Percentiles rank a stretch among this genome's conserved stretches.
Conservation (phyloP, 2,888 invertebrate species). For the Athetis lepigone region DNA sequence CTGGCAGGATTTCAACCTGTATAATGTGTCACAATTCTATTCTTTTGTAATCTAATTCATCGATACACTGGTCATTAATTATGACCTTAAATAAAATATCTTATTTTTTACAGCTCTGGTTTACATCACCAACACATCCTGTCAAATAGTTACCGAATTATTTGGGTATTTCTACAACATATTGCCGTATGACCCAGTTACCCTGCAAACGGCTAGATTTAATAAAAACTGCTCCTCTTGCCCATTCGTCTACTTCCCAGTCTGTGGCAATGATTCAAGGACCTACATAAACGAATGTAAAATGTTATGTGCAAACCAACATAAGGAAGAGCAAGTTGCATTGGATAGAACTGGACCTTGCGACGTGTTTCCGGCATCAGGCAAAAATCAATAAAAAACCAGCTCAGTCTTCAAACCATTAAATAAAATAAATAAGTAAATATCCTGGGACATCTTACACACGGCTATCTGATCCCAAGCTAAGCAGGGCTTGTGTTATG, state of each 20-base stretch:
- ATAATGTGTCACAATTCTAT: no score
- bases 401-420: no score
- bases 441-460: no score
- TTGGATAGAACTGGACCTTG: conserved; percentile 35
- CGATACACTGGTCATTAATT: no score
- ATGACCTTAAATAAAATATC: no score
- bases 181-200: background rate
- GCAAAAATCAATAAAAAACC: no score
- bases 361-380: conserved; percentile 21
- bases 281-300: conserved; percentile 74
- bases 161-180: background rate
- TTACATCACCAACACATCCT: background rate
- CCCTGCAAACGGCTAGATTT: fast-evolving
- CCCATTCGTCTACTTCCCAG: conserved; percentile 69
- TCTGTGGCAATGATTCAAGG: conserved; percentile 69
- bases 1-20: no score
- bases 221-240: conserved; percentile 49
- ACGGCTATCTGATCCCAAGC: no score
- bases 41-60: no score
- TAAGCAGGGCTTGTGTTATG: no score
- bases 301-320: conserved; percentile 63
- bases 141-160: background rate
- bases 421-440: no score
- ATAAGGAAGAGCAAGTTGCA: background rate
- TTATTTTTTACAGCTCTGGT: conserved; percentile 34